Percentiles rank a stretch among this genome's conserved stretches.
These are phyloP conservation scores for Selenia dentaria DNA, from an alignment of 2,888 invertebrate genomes.

Conservation along the genomic window DNA sequence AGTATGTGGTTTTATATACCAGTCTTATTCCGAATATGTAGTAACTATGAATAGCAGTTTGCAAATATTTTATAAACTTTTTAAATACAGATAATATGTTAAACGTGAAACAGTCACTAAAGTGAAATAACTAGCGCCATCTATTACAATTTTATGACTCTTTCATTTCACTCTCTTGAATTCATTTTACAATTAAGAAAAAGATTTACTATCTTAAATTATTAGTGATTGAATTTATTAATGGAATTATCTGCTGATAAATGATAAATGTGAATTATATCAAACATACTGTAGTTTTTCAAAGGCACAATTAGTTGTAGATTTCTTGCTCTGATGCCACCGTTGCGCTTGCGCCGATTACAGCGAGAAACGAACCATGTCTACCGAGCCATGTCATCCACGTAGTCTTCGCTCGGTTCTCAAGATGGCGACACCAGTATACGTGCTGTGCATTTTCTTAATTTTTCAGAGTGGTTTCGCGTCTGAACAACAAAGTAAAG, in stretches of 20 bases:
- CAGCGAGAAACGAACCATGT: slow-evolving; percentile 59
- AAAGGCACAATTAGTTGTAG: slow-evolving; percentile 46
- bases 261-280: too few species aligned
- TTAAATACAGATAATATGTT: too few species aligned
- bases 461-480: slow-evolving; percentile 43
- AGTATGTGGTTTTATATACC: too few species aligned
- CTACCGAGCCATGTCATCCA: slow-evolving; percentile 33
- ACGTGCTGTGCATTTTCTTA: slow-evolving; percentile 46
- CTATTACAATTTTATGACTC: slow-evolving; percentile 27
- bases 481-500: slow-evolving; percentile 51
- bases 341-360: slow-evolving; percentile 66
- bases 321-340: slow-evolving; percentile 64
- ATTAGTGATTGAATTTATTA: too few species aligned
- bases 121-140: slow-evolving; percentile 47
- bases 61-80: too few species aligned
- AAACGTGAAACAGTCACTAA: too few species aligned
- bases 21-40: too few species aligned
- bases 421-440: slow-evolving; percentile 72
- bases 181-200: too few species aligned
- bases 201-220: too few species aligned
- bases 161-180: too few species aligned
- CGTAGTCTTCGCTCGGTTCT: slow-evolving; percentile 49
- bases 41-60: too few species aligned
- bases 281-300: slow-evolving; percentile 51
- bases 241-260: too few species aligned